Evolutionary conservation across 2,888 invertebrate species (phyloP).

Genomic region (Chydorus sphaericus): DNA sequence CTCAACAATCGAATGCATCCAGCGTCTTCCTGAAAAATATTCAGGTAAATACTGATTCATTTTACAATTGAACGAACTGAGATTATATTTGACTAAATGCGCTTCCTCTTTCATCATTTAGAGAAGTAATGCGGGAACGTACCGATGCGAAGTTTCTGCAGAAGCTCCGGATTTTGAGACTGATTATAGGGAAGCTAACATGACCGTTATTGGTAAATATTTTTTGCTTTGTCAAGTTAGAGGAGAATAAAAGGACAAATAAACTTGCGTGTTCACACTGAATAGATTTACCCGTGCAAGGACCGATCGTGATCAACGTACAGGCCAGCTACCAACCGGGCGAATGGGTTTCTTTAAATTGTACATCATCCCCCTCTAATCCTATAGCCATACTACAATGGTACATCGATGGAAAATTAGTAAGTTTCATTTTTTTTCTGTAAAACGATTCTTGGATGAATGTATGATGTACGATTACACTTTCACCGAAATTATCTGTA

Average conservation of each 20-base stretch:
- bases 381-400: conserved; percentile 2
- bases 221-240: no score
- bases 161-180: conserved; percentile 7
- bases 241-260: no score
- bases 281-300: conserved; percentile 1
- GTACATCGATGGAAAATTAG: conserved; percentile 2
- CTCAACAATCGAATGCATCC: neutral
- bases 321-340: conserved; percentile 2
- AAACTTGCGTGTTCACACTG: neutral
- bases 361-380: conserved; percentile 4
- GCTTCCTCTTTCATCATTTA: neutral
- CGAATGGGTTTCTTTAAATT: neutral
- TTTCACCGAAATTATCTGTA: no score
- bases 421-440: neutral
- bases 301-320: neutral
- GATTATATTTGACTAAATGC: neutral
- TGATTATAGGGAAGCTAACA: conserved; percentile 5
- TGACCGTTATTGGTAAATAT: conserved; percentile 3
- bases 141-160: conserved; percentile 5
- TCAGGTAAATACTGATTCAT: neutral
- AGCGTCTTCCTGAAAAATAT: neutral
- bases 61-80: neutral
- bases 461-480: no score
- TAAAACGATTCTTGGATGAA: no score
- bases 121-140: conserved; percentile 6